These are phyloP conservation scores for Erpobdella octoculata DNA, from an alignment of 2,888 invertebrate species.

Conservation along the genomic window DNA sequence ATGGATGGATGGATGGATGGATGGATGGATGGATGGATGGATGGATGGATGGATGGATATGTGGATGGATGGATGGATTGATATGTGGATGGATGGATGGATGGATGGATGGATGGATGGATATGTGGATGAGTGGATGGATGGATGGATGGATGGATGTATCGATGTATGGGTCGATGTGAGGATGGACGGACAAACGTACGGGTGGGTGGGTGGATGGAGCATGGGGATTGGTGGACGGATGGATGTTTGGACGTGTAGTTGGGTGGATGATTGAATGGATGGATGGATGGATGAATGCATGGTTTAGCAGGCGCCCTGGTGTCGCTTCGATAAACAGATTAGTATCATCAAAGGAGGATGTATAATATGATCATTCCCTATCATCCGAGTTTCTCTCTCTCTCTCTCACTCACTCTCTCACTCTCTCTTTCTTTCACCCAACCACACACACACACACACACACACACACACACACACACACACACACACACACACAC, in stretches of 20 bases:
- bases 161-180: not conserved
- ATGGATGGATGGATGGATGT: not conserved
- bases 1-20: not conserved
- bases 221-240: not conserved
- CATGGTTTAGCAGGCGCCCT: slow-evolving; percentile 5
- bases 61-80: not conserved
- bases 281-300: not conserved
- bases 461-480: too few species aligned
- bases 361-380: too few species aligned
- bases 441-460: too few species aligned
- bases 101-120: not conserved
- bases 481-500: too few species aligned
- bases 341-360: slow-evolving; percentile 8
- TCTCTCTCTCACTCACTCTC: too few species aligned
- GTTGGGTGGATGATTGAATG: not conserved
- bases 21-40: too few species aligned
- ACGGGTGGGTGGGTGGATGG: not conserved
- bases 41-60: not conserved
- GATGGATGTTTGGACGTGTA: not conserved
- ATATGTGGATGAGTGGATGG: not conserved
- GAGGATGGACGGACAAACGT: not conserved
- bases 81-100: not conserved
- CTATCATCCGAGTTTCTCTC: too few species aligned
- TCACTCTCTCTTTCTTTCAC: too few species aligned
- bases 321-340: slow-evolving; percentile 8